Evolutionary conservation across 2,797 vertebrate genomes (phyloP), one percentile per base, ranked within the genome.

Genomic region (Menidia menidia): DNA sequence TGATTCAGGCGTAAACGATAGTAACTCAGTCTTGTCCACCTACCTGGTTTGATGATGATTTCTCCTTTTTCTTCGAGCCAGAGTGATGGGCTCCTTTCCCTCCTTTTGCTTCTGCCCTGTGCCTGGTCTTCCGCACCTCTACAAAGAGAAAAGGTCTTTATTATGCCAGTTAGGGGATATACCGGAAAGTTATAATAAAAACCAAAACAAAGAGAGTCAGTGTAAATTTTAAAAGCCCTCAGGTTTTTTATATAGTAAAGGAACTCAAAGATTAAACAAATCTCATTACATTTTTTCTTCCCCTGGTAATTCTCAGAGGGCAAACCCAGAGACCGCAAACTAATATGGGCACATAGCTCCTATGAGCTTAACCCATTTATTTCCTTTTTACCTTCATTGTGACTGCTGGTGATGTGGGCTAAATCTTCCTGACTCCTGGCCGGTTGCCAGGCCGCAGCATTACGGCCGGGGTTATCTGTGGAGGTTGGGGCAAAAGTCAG

Each of bases 311-410:
- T 25, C 7, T n/a, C 9, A 31, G 19, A 31, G 18, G 43, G 8
- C 4, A 33, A 13, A 8, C 18, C 42, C 13, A 11, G 10, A 41
- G 60, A 70, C 15, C 66, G 57, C 42, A 69, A 82, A 77, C 80
- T 60, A 85, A 71, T 44, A 14, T 19, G 63, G 47, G 56, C 41
- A 54, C 41, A 66, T 45, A 61, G 56, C 65, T 57, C 56, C 80
- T 69, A 86, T 66, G 35, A 83, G 80, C 76, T 87, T 84, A 87
- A 81, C 80, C 75, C 63, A 83, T 71, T 81, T 85, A 84, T 89
- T 83, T 77, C 41, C 60, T 54, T 47, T 88, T 94, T 97, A 98
- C 96, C 95, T 96, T 96, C 94, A 78, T 90, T 93, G 77, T 95
- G 94, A 92, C 92, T 94, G 91, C 95, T 94, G 81, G 87, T 88